Conservation (phyloP, 2,888 invertebrate genomes). For the Spodoptera littoralis region DNA sequence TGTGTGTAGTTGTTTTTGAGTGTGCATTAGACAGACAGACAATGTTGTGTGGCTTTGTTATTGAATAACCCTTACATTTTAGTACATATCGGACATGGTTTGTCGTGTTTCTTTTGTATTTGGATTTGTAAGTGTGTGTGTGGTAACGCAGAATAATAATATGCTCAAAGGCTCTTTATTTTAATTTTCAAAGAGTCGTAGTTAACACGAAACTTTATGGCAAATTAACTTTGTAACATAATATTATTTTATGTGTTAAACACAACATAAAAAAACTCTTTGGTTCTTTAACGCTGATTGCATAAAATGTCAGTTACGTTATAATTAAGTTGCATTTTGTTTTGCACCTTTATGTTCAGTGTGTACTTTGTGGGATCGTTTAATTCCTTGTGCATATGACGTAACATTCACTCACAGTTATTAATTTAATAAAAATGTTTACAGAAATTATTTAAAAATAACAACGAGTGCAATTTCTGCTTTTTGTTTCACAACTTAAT, state of each 20-base stretch:
- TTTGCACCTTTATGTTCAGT: conserved; percentile 9
- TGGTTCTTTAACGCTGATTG: conserved; percentile 8
- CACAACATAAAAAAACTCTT: not conserved
- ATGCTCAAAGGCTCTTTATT: conserved; percentile 2
- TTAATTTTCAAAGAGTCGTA: not conserved
- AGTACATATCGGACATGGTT: too few relatives aligned
- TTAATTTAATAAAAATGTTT: conserved; percentile 26
- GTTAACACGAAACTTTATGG: not conserved
- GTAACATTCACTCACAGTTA: conserved; percentile 20
- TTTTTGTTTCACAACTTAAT: conserved; percentile 6
- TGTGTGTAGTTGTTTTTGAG: too few relatives aligned
- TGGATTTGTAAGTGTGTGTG: too few relatives aligned
- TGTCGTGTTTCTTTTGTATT: too few relatives aligned
- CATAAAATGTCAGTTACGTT: conserved; percentile 1
- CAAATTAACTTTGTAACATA: not conserved
- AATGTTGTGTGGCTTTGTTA: too few relatives aligned
- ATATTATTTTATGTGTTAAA: not conserved
- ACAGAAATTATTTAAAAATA: conserved; percentile 22
- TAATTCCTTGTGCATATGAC: conserved; percentile 27
- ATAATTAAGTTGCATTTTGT: conserved; percentile 11
- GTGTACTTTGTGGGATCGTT: conserved; percentile 23
- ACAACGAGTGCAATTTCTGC: conserved; percentile 1
- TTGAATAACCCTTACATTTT: too few relatives aligned
- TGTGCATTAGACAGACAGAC: too few relatives aligned
- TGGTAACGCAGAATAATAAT: not conserved